Base-by-base conservation (phyloP, 2,797 vertebrate species). In the Paramormyrops hopkinsi region DNA sequence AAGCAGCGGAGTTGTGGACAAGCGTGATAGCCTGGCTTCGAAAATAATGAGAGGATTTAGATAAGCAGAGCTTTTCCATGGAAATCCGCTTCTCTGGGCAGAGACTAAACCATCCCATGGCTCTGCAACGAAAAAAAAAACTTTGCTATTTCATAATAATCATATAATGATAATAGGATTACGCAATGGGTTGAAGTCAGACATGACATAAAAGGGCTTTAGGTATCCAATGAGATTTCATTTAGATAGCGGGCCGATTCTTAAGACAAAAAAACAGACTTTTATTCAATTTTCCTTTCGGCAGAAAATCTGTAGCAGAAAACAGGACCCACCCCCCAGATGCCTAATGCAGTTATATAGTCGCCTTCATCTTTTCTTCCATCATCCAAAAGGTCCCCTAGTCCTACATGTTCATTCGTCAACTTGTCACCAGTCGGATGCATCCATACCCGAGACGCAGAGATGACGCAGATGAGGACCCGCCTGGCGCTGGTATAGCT, bases 281-380 rank as follows among this genome's bases (percentile, higher is more conserved):
- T 91, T 90, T 91, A 91, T 92, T 92, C 37, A 89, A 92, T 91
- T 91, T 90, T 37, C 90, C 90, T 90, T 91, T 90, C 90, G 91
- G 89, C 91, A 91, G 89, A 86, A 90, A 91, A 91, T 92, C 90
- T 88, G 88, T 90, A 11, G 89, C 76, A 86, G 90, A 88, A 90
- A 90, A 44, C 88, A 92, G 88, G 90, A 82, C 3, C 87, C 89
- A 86, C 59, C 87, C 59, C 56, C 59, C 83, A 59, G 88, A 91
- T 88, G 29, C 83, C 62, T 92, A 92, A 93, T 93, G 89, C 89
- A 92, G 92, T 92, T 51, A 92, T 91, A 89, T 90, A 89, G 90
- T 89, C 88, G 44, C 86, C 89, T 90, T 91, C 91, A 88, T 44
- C 50, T 48, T 29, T 86, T 62, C 86, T 89, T 53, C 86, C 88